These are phyloP conservation scores for Forbesichthys agassizii DNA, from an alignment of 2,113 vertebrate species.

Conservation along the genomic window DNA sequence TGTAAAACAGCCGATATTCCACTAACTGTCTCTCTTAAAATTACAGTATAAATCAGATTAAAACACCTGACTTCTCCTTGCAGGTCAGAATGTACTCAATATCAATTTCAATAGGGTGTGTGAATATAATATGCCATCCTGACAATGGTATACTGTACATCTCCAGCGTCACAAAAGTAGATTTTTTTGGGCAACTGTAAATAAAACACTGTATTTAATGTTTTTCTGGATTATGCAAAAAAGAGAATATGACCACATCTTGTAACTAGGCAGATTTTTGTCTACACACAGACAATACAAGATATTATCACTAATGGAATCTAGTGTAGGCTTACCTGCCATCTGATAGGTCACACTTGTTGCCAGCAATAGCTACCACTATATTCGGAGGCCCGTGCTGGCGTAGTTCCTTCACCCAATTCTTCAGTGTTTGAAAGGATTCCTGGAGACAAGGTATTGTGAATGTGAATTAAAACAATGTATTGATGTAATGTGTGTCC, in stretches of 20 bases:
- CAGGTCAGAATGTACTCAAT: neutral
- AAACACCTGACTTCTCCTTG: neutral
- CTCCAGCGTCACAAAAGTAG: too few species aligned
- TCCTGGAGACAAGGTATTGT: constrained; percentile 78
- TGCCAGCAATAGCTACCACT: constrained; percentile 95
- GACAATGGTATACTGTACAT: neutral
- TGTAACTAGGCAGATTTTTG: too few species aligned
- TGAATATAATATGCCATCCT: neutral
- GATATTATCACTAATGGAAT: neutral
- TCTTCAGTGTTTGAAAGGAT: constrained; percentile 94
- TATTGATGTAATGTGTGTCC: too few species aligned
- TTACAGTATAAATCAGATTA: neutral
- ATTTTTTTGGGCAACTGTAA: too few species aligned
- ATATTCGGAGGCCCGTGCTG: constrained; percentile 97
- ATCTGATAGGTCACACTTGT: constrained; percentile 95
- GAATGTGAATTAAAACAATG: neutral
- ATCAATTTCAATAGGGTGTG: neutral
- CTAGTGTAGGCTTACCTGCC: constrained; percentile 80
- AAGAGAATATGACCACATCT: too few species aligned
- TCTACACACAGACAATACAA: neutral
- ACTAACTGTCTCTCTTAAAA: neutral
- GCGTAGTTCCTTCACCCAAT: constrained; percentile 96
- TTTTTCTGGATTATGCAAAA: too few species aligned
- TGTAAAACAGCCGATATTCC: constrained; percentile 1
- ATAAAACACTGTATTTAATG: too few species aligned